These are phyloP conservation scores for Notodonta ziczac DNA, from an alignment of 2,888 invertebrate genomes.

Conservation along the genomic window DNA sequence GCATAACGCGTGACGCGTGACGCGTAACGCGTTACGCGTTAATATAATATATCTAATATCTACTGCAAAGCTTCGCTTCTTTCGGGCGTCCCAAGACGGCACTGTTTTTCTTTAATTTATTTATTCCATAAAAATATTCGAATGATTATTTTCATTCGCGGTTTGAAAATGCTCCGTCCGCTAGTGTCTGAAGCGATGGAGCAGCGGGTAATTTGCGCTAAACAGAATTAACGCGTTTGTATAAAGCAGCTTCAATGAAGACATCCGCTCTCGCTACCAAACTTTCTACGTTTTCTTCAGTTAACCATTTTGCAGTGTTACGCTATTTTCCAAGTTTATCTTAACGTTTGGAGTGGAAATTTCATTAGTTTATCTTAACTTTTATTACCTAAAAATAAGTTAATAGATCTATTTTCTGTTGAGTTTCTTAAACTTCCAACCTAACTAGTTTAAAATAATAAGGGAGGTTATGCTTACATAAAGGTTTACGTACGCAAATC, in stretches of 20 bases:
- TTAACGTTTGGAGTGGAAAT: neutral
- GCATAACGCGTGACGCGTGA: too few species aligned
- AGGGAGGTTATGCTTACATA: too few species aligned
- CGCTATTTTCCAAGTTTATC: neutral
- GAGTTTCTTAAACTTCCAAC: neutral
- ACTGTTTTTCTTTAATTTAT: too few species aligned
- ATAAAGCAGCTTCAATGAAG: neutral
- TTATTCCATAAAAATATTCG: too few species aligned
- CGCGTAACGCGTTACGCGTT: too few species aligned
- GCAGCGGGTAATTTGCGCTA: neutral
- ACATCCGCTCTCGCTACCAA: neutral
- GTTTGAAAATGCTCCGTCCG: too few species aligned
- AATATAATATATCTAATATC: too few species aligned
- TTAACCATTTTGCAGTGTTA: neutral
- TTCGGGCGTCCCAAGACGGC: too few species aligned
- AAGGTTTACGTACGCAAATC: too few species aligned
- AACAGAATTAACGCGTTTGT: neutral
- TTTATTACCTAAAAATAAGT: neutral
- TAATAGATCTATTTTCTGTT: neutral
- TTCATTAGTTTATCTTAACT: neutral
- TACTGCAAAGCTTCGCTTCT: too few species aligned
- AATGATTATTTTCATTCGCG: too few species aligned
- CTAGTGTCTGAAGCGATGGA: slow-evolving; percentile 3
- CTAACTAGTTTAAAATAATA: too few species aligned
- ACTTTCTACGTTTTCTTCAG: neutral